A percentile compares a stretch with the other conserved stretches of the same genome.
These are phyloP conservation scores for Sebastes hubbsi DNA, from an alignment of 2,797 vertebrate species.

Conservation along the genomic window DNA sequence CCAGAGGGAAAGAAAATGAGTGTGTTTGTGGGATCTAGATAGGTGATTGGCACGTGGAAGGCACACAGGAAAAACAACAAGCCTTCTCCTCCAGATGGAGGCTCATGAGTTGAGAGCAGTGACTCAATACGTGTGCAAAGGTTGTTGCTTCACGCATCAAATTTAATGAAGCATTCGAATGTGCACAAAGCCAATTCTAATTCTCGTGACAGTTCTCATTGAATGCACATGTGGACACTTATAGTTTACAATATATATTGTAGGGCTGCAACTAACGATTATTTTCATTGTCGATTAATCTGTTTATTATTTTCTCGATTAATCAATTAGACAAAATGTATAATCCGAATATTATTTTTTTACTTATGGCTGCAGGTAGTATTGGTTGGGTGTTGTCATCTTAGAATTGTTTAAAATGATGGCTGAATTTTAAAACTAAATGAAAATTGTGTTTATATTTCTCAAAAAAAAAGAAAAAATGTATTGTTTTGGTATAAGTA, in stretches of 20 bases:
- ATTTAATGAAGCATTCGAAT: constrained; percentile 20
- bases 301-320: too few relatives aligned
- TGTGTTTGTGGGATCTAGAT: neutral
- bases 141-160: constrained; percentile 9
- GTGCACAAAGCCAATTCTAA: neutral
- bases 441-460: neutral
- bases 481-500: neutral
- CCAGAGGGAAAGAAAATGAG: neutral
- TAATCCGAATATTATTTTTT: neutral
- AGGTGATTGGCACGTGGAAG: constrained; percentile 25
- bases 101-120: constrained; percentile 14
- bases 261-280: too few relatives aligned
- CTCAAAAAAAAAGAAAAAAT: neutral
- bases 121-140: constrained; percentile 29
- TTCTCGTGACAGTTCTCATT: neutral
- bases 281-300: too few relatives aligned
- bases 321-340: neutral
- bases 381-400: neutral
- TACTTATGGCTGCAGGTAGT: neutral
- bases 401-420: neutral
- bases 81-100: constrained; percentile 34
- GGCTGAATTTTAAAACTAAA: neutral
- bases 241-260: neutral
- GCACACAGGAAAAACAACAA: constrained; percentile 38
- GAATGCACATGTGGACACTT: neutral